Evolutionary conservation across 92 coral and sea anemone species (phyloP), one percentile per base, ranked within the genome.

Genomic region (Zoanthus gigantus): DNA sequence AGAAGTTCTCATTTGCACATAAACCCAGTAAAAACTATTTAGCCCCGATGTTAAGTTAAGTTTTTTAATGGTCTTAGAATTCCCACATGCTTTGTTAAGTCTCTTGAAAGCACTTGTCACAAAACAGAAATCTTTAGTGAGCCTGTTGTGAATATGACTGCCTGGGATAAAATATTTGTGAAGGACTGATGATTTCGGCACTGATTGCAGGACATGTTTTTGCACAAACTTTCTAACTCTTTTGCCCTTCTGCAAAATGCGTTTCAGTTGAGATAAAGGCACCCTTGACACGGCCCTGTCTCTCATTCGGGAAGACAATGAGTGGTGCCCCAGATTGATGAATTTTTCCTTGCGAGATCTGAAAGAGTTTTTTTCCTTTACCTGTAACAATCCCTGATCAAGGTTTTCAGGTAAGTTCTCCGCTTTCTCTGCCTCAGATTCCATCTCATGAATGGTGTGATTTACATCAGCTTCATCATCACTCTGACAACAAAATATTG

Each of bases 1-100:
- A 63, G 15, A 61, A 42, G 78, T 77, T 86, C 89, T 86, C 50
- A 63, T 60, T 86, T 86, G 89, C 46, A 86, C 84, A 57, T 10
- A 57, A 57, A 57, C 16, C 63, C 14, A 57, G 63, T 56, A 56
- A 0, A 56, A 56, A 56, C 63, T 56, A 56, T 56, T 56, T 56
- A 56, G 63, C 63, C 63, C 63, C 47, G 54, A 48, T 53, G 75
- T 29, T 14, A 85, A 85, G 44, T 5, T 72, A 44, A 86, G 89
- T 86, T 75, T n/a, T 86, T 58, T 76, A 57, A 74, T 74, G 74
- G 82, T 58, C 30, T 86, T 68, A 68, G 32, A 63, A 23, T 68
- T 68, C 73, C 32, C 44, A 68, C 34, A 68, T 32, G 32, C 34
- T 68, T 68, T 68, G 79, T 75, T 75, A 44, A n/a, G 69, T 78